phyloP scores from a whole-genome alignment of 2,888 invertebrate species.

The Cryptus armator region DNA sequence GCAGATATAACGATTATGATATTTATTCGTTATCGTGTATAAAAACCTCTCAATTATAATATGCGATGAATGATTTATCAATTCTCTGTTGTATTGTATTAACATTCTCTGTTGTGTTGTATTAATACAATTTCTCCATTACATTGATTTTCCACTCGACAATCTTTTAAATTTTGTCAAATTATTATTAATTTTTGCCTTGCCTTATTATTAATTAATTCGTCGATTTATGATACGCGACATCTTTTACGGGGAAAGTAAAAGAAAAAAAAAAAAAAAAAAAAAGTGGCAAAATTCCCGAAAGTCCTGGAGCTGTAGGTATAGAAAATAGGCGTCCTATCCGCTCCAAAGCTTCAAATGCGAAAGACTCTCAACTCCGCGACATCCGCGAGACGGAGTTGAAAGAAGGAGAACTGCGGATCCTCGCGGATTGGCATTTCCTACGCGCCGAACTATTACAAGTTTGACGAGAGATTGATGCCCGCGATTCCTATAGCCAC shows the following conservation, averaged over 20 bases:
- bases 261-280: neutral
- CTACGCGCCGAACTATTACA: conserved; percentile 80
- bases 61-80: too few relatives aligned
- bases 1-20: too few relatives aligned
- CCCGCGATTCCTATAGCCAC: conserved; percentile 62
- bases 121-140: too few relatives aligned
- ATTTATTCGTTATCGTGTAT: too few relatives aligned
- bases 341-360: neutral
- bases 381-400: neutral
- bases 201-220: too few relatives aligned
- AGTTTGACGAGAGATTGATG: conserved; percentile 85
- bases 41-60: too few relatives aligned
- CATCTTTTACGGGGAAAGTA: conserved; percentile 12
- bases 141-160: too few relatives aligned
- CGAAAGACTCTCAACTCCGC: neutral
- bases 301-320: neutral
- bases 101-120: too few relatives aligned
- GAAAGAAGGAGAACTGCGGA: conserved; percentile 50
- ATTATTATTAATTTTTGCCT: too few relatives aligned
- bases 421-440: conserved; percentile 79
- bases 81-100: too few relatives aligned
- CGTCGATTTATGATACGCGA: neutral
- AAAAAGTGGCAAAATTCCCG: conserved; percentile 25
- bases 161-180: too few relatives aligned
- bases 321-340: neutral